Base-by-base conservation (phyloP, 2,888 invertebrate genomes). In the Saturnia japonica region DNA sequence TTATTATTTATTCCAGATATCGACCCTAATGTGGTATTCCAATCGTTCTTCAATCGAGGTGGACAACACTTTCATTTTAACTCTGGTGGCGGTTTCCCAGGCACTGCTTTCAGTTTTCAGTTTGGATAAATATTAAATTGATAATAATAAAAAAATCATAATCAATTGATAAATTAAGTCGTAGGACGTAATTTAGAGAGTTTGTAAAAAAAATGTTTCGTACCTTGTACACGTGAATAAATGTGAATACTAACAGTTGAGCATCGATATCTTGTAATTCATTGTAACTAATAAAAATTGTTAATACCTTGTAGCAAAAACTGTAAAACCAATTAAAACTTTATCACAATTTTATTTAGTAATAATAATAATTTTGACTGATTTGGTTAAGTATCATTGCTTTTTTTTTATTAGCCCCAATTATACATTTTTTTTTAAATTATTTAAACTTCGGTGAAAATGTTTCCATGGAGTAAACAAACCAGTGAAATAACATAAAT, bases 11-110 rank as follows among this genome's bases (percentile, higher is more conserved):
- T 95, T 96, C 78, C 95, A 94, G 96, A 97, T 86, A 95, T 97
- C 81, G 97, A 98, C 91, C 97, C 97, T 11, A 96, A 96, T 85
- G 96, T 96, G 86, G 96, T 97, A 87, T 98, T 97, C 95, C 97
- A 97, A 83, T 95, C 96, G 4, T 98, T 97, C 95, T 98, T 97
- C 94, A 95, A 95, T 82, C 94, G 94, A 66, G 92, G 94, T 28
- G 91, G 91, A 42, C 93, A 93, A 71, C 94, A 93, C 74, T 95
- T 94, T 80, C 95, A 95, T 76, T 95, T 95, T 85, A 92, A 92
- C 57, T 88, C 93, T 11, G 88, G 88, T n/a, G 85, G 88, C 47
- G 91, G 94, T 40, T 95, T 95, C 86, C 95, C 96, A 0, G 95
- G 95, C 9, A 94, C 91, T 22, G 94, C 95, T 66, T 96, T 96